Conservation (phyloP, 2,888 invertebrate genomes). For the Meliscaeva auricollis region DNA sequence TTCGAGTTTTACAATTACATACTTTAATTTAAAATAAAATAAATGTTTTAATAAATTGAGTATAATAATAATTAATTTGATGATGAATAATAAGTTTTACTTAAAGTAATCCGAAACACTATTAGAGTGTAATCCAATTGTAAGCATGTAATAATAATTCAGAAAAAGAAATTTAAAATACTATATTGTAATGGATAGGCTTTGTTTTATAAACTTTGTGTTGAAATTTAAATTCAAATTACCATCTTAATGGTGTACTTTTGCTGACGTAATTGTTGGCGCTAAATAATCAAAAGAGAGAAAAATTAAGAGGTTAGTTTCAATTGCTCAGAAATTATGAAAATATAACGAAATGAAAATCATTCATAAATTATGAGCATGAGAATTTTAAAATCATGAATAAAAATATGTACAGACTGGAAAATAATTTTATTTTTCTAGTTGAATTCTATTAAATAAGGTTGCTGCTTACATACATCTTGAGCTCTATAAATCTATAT, state of each 20-base stretch:
- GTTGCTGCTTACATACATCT: too few species aligned
- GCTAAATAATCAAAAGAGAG: conserved; percentile 74
- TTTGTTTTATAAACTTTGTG: conserved; percentile 39
- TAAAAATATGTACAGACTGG: too few species aligned
- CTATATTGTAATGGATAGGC: conserved; percentile 49
- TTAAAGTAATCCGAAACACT: conserved; percentile 83
- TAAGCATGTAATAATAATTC: conserved; percentile 57
- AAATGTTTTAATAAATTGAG: conserved; percentile 19
- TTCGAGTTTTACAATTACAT: conserved; percentile 12
- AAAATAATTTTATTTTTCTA: too few species aligned
- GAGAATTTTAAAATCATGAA: neutral
- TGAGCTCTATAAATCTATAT: too few species aligned
- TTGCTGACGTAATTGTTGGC: conserved; percentile 81
- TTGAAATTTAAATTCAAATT: conserved; percentile 73
- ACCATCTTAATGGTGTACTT: conserved; percentile 83
- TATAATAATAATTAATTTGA: conserved; percentile 24
- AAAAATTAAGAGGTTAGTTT: neutral
- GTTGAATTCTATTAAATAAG: too few species aligned
- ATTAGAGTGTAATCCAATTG: conserved; percentile 66
- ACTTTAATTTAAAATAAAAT: conserved; percentile 21
- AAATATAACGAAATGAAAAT: too few species aligned
- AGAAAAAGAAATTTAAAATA: conserved; percentile 37
- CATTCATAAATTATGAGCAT: conserved; percentile 4
- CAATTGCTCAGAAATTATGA: too few species aligned
- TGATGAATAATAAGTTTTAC: conserved; percentile 75